Evolutionary conservation across 2,113 vertebrate genomes (phyloP).

Genomic region (Albula glossodonta): DNA sequence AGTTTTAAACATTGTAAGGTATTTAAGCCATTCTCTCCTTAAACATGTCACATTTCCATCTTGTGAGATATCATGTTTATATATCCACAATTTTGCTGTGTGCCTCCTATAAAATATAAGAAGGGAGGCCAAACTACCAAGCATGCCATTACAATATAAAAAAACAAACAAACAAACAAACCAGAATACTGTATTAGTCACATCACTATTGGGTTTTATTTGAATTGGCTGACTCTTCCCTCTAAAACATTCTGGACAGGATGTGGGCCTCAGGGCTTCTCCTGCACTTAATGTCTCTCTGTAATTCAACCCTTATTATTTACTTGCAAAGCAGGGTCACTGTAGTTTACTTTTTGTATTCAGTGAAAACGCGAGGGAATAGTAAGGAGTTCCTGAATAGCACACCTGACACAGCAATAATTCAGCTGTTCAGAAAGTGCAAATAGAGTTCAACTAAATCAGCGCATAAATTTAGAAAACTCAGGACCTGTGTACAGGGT

Average conservation of each 20-base stretch:
- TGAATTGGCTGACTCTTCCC: conserved; percentile 17
- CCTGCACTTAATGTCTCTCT: conserved; percentile 14
- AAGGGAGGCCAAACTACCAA: neutral
- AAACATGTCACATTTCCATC: neutral
- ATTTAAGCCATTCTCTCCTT: neutral
- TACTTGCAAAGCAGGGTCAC: conserved; percentile 1
- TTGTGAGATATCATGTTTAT: neutral
- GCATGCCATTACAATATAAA: neutral
- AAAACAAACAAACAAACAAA: neutral
- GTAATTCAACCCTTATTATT: conserved; percentile 23
- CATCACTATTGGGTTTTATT: conserved; percentile 17
- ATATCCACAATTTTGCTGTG: neutral
- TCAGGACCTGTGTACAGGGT: neutral
- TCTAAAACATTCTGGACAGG: conserved; percentile 35
- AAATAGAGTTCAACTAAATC: neutral
- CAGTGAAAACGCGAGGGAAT: neutral
- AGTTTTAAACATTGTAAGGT: neutral
- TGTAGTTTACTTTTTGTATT: neutral
- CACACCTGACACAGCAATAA: neutral
- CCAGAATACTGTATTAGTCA: conserved; percentile 13
- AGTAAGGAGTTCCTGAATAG: neutral
- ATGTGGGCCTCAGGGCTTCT: conserved; percentile 25
- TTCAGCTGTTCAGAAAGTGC: neutral
- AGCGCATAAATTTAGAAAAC: neutral
- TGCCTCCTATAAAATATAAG: neutral